Conservation (phyloP, 2,113 vertebrate species). For the Azemiops feae region DNA sequence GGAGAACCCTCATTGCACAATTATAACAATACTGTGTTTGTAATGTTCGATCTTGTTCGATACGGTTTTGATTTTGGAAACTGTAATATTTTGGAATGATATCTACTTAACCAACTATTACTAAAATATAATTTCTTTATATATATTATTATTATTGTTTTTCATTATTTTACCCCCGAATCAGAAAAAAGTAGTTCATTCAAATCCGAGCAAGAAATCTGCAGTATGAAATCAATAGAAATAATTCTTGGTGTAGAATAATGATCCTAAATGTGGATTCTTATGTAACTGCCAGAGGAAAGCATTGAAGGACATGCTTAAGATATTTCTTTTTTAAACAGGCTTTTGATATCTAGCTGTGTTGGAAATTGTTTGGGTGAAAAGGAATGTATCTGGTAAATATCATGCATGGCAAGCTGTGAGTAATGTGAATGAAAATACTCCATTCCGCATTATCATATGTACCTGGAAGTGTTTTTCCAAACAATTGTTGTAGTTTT, state of each 20-base stretch:
- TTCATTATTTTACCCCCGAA: slow-evolving; percentile 25
- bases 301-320: background rate
- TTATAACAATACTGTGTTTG: background rate
- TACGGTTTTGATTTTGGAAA: background rate
- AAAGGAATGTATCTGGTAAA: background rate
- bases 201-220: slow-evolving; percentile 21
- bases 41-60: background rate
- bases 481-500: background rate
- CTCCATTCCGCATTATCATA: background rate
- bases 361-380: background rate
- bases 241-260: background rate
- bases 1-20: background rate
- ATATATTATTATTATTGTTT: background rate
- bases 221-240: background rate
- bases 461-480: background rate
- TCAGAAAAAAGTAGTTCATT: slow-evolving; percentile 32
- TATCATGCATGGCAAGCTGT: background rate
- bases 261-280: background rate
- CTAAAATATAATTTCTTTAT: background rate
- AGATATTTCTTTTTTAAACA: background rate
- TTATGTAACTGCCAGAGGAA: background rate
- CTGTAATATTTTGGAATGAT: background rate
- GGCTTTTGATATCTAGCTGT: background rate
- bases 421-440: background rate
- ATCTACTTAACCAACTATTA: slow-evolving; percentile 7